phyloP scores from a whole-genome alignment of 2,797 vertebrate species.

The Hapalemur alaotrensis region DNA sequence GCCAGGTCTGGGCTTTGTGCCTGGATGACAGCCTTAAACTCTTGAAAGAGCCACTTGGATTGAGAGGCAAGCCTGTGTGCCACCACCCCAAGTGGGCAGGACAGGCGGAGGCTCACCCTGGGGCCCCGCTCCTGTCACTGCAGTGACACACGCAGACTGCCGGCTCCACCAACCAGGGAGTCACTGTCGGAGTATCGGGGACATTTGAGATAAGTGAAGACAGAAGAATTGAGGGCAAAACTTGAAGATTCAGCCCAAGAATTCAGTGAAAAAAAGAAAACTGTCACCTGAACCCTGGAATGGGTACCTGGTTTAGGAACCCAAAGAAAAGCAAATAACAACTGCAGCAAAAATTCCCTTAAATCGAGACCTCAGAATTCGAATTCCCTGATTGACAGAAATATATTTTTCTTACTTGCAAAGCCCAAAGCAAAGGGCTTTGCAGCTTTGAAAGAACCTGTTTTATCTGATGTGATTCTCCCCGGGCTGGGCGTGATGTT shows the following conservation, averaged over 20 bases:
- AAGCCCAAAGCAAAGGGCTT: neutral
- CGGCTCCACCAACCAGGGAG: neutral
- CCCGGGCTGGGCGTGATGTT: fast-evolving
- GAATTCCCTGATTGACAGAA: neutral
- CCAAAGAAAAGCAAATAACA: neutral
- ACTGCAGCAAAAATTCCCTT: neutral
- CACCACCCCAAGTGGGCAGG: neutral
- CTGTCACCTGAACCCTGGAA: neutral
- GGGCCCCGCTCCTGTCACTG: too few relatives aligned
- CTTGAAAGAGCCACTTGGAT: neutral
- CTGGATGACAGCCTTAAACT: neutral
- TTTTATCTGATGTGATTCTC: neutral
- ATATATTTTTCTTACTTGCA: neutral
- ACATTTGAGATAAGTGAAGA: neutral
- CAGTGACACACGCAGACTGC: neutral
- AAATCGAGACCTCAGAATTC: neutral
- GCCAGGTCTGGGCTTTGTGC: neutral
- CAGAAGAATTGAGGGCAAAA: neutral
- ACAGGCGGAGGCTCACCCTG: fast-evolving
- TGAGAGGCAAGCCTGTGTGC: fast-evolving
- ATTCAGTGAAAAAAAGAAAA: neutral
- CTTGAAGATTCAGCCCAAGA: neutral
- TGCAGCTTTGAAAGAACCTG: neutral
- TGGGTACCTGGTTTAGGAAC: neutral
- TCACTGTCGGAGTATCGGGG: neutral